A percentile compares a stretch with the other conserved stretches of the same genome.
Evolutionary conservation across 2,888 invertebrate species (phyloP).

Genomic region (Chymomyza procnemis): DNA sequence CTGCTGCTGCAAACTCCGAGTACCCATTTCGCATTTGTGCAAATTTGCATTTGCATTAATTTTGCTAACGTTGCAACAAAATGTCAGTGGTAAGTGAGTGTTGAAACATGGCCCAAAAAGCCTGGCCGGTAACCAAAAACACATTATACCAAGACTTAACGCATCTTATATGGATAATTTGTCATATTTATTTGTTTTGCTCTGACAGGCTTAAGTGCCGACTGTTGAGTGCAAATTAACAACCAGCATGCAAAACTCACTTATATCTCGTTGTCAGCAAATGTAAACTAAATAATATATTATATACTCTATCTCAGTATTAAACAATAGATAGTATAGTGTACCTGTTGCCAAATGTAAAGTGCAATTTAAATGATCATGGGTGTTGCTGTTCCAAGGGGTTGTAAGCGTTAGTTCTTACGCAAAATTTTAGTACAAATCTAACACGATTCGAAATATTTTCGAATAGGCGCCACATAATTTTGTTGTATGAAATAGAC

Average conservation of each 20-base stretch:
- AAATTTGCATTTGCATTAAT: constrained; percentile 51
- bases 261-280: neutral
- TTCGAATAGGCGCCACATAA: too few relatives aligned
- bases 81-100: constrained; percentile 47
- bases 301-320: too few relatives aligned
- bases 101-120: neutral
- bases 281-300: neutral
- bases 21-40: constrained; percentile 14
- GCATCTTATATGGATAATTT: neutral
- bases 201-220: neutral
- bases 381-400: too few relatives aligned
- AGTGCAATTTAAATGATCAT: too few relatives aligned
- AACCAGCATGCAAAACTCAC: neutral
- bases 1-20: neutral
- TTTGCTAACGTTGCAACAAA: constrained; percentile 48
- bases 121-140: neutral
- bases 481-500: too few relatives aligned
- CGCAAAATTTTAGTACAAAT: too few relatives aligned
- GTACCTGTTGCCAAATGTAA: too few relatives aligned
- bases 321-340: too few relatives aligned
- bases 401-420: too few relatives aligned
- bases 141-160: neutral
- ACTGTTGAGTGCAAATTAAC: constrained; percentile 1
- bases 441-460: too few relatives aligned
- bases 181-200: neutral